Conservation (phyloP, 2,113 vertebrate species). For the Pygoscelis antarcticus region DNA sequence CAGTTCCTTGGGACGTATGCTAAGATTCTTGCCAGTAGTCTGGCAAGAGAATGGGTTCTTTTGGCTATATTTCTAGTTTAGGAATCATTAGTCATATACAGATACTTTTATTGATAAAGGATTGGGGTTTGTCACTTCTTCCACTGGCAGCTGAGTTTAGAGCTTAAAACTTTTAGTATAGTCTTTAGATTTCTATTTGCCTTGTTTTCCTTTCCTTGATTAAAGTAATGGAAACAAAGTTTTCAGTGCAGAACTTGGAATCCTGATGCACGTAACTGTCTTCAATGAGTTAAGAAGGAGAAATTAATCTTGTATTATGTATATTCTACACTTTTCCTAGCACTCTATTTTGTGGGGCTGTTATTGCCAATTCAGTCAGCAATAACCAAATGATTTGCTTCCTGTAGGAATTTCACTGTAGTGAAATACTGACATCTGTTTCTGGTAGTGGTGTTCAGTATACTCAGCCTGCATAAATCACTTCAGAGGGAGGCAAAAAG, state of each 20-base stretch:
- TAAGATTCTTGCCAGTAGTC: not conserved
- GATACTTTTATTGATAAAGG: not conserved
- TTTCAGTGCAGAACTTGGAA: not conserved
- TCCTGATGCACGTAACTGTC: not conserved
- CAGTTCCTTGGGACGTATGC: not conserved
- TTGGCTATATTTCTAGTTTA: not conserved
- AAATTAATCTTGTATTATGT: not conserved
- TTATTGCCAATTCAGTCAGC: not conserved
- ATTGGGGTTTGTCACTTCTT: not conserved
- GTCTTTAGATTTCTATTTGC: not conserved
- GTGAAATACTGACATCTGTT: not conserved
- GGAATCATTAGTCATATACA: not conserved
- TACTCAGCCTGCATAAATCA: not conserved
- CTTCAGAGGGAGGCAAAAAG: not conserved
- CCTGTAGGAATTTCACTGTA: not conserved
- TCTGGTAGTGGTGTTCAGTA: not conserved
- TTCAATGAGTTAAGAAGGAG: not conserved
- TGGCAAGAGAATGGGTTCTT: not conserved
- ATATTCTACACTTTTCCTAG: not conserved
- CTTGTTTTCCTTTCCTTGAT: not conserved
- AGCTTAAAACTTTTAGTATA: not conserved
- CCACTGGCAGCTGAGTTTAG: not conserved
- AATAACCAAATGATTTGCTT: not conserved
- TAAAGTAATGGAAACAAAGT: not conserved
- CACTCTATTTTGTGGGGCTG: not conserved